phyloP scores from a whole-genome alignment of 2,113 vertebrate species.

The Corythoichthys intestinalis region DNA sequence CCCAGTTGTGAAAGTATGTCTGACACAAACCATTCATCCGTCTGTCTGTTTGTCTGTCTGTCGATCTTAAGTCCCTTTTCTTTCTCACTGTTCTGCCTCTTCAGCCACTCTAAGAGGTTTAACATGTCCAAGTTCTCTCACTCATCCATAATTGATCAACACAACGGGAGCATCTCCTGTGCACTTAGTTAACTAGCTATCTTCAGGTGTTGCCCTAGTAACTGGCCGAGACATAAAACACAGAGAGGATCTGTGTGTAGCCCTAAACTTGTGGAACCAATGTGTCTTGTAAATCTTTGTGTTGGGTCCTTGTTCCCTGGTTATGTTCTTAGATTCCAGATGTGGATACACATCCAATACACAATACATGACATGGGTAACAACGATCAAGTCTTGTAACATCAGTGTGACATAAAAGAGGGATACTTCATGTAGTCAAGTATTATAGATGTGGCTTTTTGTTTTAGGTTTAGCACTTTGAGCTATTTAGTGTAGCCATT shows the following conservation, averaged over 20 bases:
- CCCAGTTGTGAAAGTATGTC: conserved; percentile 39
- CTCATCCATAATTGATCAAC: conserved; percentile 75
- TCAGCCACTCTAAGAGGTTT: conserved; percentile 73
- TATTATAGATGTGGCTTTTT: conserved; percentile 1
- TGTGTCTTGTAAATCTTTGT: conserved; percentile 52
- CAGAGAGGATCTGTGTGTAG: conserved; percentile 28
- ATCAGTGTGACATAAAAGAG: neutral
- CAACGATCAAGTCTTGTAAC: conserved; percentile 48
- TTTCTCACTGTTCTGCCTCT: conserved; percentile 49
- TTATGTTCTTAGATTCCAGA: conserved; percentile 38
- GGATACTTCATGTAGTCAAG: neutral
- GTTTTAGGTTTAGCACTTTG: neutral
- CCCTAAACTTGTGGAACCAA: conserved; percentile 49
- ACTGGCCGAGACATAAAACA: conserved; percentile 58
- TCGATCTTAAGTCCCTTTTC: conserved; percentile 31
- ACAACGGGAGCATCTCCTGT: conserved; percentile 64
- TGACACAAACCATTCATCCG: conserved; percentile 18
- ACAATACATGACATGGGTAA: conserved; percentile 36
- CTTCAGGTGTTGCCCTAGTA: conserved; percentile 71
- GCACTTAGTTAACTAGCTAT: conserved; percentile 75
- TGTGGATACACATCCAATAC: conserved; percentile 38
- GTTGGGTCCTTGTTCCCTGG: conserved; percentile 52
- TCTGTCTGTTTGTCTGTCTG: conserved; percentile 23
- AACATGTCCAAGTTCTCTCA: conserved; percentile 75
- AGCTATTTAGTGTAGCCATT: neutral